A percentile compares a stretch with the other conserved stretches of the same genome.
Evolutionary conservation across 2,113 vertebrate species (phyloP).

Genomic region (Ameiurus melas): DNA sequence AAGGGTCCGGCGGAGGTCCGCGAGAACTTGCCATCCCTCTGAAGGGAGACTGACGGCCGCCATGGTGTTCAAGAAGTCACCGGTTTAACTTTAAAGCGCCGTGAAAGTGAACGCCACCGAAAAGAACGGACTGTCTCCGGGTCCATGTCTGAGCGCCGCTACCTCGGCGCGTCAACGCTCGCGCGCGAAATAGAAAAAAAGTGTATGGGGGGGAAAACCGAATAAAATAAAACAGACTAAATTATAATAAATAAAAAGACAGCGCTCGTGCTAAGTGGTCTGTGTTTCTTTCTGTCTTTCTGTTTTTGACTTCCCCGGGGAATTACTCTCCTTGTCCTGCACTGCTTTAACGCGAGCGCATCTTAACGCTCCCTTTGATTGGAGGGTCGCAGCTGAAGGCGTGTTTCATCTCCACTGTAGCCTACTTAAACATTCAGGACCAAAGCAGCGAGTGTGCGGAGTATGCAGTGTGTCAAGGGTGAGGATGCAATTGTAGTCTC

Average conservation of each 20-base stretch:
- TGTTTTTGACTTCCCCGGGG: slow-evolving; percentile 37
- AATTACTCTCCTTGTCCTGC: slow-evolving; percentile 30
- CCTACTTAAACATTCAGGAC: background rate
- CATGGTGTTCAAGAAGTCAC: slow-evolving; percentile 64
- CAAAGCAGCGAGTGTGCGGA: background rate
- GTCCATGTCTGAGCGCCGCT: background rate
- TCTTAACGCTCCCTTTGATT: slow-evolving; percentile 53
- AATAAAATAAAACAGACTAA: background rate
- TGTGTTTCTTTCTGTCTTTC: background rate
- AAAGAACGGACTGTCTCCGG: background rate
- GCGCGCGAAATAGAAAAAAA: background rate
- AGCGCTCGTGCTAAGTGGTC: background rate
- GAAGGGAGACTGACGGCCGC: slow-evolving; percentile 55
- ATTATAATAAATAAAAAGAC: background rate
- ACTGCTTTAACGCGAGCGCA: background rate
- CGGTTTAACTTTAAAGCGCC: slow-evolving; percentile 1
- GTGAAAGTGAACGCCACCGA: background rate
- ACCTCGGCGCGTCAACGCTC: background rate
- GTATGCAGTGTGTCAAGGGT: background rate
- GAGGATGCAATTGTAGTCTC: background rate
- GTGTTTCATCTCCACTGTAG: slow-evolving; percentile 53
- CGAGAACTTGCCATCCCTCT: slow-evolving; percentile 73
- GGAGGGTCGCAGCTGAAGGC: slow-evolving; percentile 55
- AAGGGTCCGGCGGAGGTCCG: slow-evolving; percentile 60
- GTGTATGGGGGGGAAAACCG: background rate